A percentile compares a stretch with the other conserved stretches of the same genome.
Conservation (phyloP, 35 echinoderm and acorn worm species). For the Stichopus chloronotus region DNA sequence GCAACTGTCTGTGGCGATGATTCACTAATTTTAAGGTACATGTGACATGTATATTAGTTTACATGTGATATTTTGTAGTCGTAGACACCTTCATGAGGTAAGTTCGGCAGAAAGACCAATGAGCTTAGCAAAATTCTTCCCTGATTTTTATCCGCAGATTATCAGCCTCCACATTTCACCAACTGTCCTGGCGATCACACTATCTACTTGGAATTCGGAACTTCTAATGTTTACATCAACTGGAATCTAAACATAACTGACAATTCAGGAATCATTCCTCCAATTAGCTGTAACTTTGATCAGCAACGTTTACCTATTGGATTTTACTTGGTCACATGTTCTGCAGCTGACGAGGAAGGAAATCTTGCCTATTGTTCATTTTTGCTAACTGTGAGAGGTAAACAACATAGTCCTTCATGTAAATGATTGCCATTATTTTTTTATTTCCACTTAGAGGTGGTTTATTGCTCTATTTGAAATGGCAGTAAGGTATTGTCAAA, state of each 20-base stretch:
- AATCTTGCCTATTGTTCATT: not conserved
- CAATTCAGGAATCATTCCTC: not conserved
- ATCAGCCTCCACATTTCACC: not conserved
- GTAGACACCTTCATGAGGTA: too few species aligned
- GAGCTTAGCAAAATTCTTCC: too few species aligned
- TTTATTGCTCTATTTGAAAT: too few species aligned
- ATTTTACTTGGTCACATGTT: not conserved
- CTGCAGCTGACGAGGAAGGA: not conserved
- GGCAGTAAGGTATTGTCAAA: too few species aligned
- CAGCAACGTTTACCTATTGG: not conserved
- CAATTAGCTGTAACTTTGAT: not conserved
- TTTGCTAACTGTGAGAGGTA: not conserved
- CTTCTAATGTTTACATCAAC: not conserved
- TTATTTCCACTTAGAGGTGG: too few species aligned
- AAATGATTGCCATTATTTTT: too few species aligned
- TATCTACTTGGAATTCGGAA: not conserved
- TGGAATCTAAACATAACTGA: not conserved
- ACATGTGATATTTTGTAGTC: too few species aligned
- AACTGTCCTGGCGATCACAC: not conserved
- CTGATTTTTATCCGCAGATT: not conserved
- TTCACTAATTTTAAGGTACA: too few species aligned
- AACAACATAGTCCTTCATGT: not conserved
- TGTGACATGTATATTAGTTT: too few species aligned
- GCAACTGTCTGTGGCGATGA: too few species aligned
- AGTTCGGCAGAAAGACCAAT: too few species aligned